Conservation (phyloP, 1,140 invertebrate genomes). For the Aphidius gifuensis region DNA sequence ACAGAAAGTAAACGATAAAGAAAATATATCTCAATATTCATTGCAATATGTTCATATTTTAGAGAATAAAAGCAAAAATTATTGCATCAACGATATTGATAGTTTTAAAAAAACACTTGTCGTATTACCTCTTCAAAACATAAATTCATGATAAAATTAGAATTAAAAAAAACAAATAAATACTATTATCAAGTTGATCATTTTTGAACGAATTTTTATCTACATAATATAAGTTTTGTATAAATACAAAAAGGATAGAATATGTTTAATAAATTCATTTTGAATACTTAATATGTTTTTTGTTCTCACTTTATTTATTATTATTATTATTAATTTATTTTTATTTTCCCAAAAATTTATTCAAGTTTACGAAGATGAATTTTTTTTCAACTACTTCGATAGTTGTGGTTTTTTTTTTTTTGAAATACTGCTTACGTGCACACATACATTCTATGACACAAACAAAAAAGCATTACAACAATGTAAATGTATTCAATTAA, state of each 20-base stretch:
- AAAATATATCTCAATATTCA: background rate
- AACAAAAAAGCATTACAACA: background rate
- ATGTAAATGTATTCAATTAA: background rate
- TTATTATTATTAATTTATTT: constrained; percentile 10
- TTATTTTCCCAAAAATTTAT: constrained; percentile 6
- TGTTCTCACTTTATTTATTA: background rate
- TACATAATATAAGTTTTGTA: background rate
- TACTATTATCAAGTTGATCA: background rate
- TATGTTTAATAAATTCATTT: too few species aligned
- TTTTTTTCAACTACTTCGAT: background rate
- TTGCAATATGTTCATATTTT: constrained; percentile 15
- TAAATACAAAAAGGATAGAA: background rate
- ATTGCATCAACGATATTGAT: constrained; percentile 31
- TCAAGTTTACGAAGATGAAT: constrained; percentile 10
- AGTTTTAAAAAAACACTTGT: constrained; percentile 38
- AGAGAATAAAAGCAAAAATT: constrained; percentile 25
- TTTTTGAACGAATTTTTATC: background rate
- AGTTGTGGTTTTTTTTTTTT: constrained; percentile 1
- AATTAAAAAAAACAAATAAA: background rate
- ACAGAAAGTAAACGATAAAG: constrained; percentile 8
- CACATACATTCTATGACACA: constrained; percentile 14
- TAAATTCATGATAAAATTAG: background rate
- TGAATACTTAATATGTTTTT: too few species aligned
- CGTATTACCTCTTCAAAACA: constrained; percentile 38
- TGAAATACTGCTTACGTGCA: constrained; percentile 6